Evolutionary conservation across 2,113 vertebrate species (phyloP).

Genomic region (Varanus komodoensis): DNA sequence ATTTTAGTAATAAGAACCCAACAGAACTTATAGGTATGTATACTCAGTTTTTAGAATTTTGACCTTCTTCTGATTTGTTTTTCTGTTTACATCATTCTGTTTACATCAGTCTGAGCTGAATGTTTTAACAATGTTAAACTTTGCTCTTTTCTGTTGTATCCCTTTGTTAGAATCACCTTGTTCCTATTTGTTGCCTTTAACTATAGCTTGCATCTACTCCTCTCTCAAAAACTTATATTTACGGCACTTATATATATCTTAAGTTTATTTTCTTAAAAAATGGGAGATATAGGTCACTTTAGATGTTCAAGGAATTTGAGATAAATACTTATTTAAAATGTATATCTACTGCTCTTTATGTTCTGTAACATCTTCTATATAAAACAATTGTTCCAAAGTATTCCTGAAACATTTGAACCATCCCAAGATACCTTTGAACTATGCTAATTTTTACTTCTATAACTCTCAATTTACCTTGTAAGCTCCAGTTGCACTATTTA

Average conservation of each 20-base stretch:
- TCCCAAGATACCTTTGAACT: neutral
- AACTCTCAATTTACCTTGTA: neutral
- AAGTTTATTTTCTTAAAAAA: no score
- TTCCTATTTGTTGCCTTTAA: neutral
- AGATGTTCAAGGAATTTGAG: no score
- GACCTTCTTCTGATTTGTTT: slow-evolving; percentile 40
- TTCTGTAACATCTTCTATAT: no score
- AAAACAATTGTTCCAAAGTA: neutral
- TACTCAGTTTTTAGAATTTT: slow-evolving; percentile 13
- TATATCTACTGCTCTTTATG: no score
- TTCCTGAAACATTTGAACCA: neutral
- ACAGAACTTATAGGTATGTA: slow-evolving; percentile 91
- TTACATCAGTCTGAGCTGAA: neutral
- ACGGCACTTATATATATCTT: neutral
- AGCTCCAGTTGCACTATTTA: neutral
- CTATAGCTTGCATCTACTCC: neutral
- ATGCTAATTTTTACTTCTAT: neutral
- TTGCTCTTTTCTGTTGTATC: neutral
- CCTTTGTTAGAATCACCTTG: neutral
- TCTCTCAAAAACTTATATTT: neutral
- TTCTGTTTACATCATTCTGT: neutral
- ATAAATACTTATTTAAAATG: no score
- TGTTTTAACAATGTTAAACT: neutral
- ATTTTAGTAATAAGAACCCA: slow-evolving; percentile 92
- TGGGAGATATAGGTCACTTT: no score